Conservation (phyloP, 53 echinoderm and acorn worm species). For the Paracentrotus lividus region DNA sequence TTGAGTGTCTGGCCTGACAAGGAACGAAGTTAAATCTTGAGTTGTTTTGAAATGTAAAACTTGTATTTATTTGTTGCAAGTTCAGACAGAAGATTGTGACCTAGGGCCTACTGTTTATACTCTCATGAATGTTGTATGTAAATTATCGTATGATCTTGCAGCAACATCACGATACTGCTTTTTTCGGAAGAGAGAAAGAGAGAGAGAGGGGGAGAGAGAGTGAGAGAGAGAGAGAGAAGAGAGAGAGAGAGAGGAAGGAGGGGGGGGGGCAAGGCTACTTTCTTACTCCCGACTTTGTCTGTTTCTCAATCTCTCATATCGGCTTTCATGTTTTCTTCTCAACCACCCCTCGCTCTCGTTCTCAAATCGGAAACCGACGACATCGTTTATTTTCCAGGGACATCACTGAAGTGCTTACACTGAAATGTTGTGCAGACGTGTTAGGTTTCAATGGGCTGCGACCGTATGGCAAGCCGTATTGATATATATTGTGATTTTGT, state of each 20-base stretch:
- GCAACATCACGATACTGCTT: not conserved
- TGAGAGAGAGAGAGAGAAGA: too few relatives aligned
- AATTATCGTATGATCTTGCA: conserved; percentile 8
- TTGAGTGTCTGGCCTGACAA: too few relatives aligned
- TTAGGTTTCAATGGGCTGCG: conserved; percentile 33
- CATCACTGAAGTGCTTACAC: not conserved
- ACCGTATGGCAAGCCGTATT: too few relatives aligned
- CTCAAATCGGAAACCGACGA: not conserved
- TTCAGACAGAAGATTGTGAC: too few relatives aligned
- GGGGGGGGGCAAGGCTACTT: not conserved
- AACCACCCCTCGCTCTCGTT: not conserved
- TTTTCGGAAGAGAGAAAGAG: too few relatives aligned
- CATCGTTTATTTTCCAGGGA: conserved; percentile 41
- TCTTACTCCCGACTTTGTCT: not conserved
- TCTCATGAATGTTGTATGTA: too few relatives aligned
- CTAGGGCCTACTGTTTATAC: too few relatives aligned
- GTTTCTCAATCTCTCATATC: conserved; percentile 13
- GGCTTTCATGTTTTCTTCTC: not conserved
- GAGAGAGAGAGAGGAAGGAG: not conserved
- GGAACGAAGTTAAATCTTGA: too few relatives aligned
- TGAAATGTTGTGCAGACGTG: conserved; percentile 6
- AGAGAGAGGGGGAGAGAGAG: too few relatives aligned
- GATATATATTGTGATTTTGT: too few relatives aligned
- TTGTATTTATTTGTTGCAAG: too few relatives aligned
- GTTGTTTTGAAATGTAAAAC: too few relatives aligned